Base-by-base conservation (phyloP, 2,888 invertebrate species). In the Hipparchia sbordonii region DNA sequence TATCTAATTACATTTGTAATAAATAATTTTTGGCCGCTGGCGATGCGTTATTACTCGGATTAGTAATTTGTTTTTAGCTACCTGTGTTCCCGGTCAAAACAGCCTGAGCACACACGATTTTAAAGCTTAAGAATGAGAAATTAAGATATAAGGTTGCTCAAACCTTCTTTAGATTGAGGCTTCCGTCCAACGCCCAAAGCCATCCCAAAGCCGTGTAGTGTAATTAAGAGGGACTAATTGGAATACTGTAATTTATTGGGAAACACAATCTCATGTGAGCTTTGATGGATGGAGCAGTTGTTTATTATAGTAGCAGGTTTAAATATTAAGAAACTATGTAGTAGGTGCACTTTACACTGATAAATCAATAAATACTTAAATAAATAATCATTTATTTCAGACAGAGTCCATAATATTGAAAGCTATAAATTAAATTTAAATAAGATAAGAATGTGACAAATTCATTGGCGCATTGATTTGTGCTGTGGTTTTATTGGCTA, bases 31-130 rank as follows among this genome's bases (percentile, higher is more conserved):
- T 77, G 77, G 79, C 82, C 80, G 78, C 79, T 78, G 81, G 87
- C 82, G 79, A 82, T 82, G 77, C 79, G 85, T 85, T 88, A 89
- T 91, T 88, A 88, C 84, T 81, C 77, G 84, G 86, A 89, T 90
- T 86, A 86, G 86, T 90, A 88, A 90, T 91, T 87, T 86, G 87
- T 85, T 88, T 82, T 84, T 80, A 78, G 90, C 91, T 92, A 91
- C 92, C 90, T 88, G 90, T 89, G 86, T 90, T 90, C 85, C 85
- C 84, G 82, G 83, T 81, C 67, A 57, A 61, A 60, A 54, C 23
- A 52, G 12, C 6, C 48, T 54, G 65, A 39, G 23, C 65, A 56
- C 66, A 62, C 33, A 45, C 9, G n/a, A 72, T 51, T 68, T 67
- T 46, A 48, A 4, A 60, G 33, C 67, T 67, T 72, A 67, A 48